Conservation (phyloP, 2,888 invertebrate species). For the Stenodema calcarata region DNA sequence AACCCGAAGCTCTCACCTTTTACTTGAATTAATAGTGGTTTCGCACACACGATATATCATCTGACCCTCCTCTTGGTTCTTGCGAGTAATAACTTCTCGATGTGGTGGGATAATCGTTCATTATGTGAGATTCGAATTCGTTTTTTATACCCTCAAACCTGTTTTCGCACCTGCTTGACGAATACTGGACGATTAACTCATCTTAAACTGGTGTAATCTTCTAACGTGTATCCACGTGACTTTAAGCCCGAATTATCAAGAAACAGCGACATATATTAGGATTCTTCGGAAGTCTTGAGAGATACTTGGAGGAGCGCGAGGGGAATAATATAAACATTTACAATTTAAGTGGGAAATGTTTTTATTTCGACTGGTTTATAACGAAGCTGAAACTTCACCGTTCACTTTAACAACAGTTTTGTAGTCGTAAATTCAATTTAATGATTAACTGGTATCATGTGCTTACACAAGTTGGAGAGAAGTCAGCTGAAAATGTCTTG, state of each 20-base stretch:
- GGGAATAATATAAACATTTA: neutral
- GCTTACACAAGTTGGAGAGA: too few species aligned
- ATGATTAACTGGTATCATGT: too few species aligned
- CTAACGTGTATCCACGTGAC: neutral
- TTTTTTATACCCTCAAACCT: neutral
- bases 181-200: conserved; percentile 10
- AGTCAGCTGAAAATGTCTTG: too few species aligned
- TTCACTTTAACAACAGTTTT: too few species aligned
- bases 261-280: neutral
- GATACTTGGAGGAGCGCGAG: neutral
- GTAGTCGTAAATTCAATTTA: too few species aligned
- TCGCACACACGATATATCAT: neutral
- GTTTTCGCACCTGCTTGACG: neutral
- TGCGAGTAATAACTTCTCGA: neutral
- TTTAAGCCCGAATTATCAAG: neutral
- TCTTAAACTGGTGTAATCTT: neutral
- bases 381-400: neutral
- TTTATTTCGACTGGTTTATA: neutral
- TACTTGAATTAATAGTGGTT: neutral
- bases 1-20: neutral
- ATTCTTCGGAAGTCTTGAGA: neutral
- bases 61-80: neutral
- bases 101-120: conserved; percentile 5
- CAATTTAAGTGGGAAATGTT: neutral
- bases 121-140: neutral